Evolutionary conservation across 1,140 invertebrate species (phyloP).

Genomic region (Nomia melanderi): DNA sequence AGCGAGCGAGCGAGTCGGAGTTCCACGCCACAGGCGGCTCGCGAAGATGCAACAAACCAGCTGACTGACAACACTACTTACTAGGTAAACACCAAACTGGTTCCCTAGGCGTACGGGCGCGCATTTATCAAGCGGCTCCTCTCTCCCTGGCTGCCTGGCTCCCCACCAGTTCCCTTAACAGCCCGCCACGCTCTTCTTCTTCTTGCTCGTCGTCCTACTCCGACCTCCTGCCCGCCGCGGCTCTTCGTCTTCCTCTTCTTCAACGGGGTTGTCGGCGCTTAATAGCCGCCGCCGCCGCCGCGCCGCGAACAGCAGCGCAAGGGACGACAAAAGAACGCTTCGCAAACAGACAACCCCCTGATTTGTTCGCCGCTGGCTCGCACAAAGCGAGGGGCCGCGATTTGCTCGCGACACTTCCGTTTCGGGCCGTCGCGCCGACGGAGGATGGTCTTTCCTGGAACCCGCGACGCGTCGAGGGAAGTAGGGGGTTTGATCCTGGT

Average conservation of each 20-base stretch:
- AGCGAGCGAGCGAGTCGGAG: conserved; percentile 5
- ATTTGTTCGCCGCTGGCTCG: conserved; percentile 41
- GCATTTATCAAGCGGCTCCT: conserved; percentile 62
- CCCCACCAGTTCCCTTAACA: too few relatives aligned
- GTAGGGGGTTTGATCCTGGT: too few relatives aligned
- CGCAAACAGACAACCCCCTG: conserved; percentile 36
- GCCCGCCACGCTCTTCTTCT: too few relatives aligned
- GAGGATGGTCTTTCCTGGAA: too few relatives aligned
- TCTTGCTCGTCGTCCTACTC: too few relatives aligned
- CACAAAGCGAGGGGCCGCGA: background rate
- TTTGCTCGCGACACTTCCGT: conserved; percentile 17
- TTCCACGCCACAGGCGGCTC: conserved; percentile 57
- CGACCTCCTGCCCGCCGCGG: too few relatives aligned
- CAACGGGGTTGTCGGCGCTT: conserved; percentile 33
- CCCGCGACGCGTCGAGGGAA: background rate
- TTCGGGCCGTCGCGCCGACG: too few relatives aligned
- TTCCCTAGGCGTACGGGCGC: conserved; percentile 63
- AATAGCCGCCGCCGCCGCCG: conserved; percentile 39
- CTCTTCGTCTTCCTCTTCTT: background rate
- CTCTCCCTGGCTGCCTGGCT: too few relatives aligned
- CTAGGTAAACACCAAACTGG: conserved; percentile 71
- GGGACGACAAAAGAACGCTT: conserved; percentile 10
- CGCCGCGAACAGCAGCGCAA: too few relatives aligned
- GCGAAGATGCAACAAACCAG: conserved; percentile 67
- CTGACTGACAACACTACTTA: conserved; percentile 73